Evolutionary conservation across 2,113 vertebrate genomes (phyloP).

Genomic region (Hemibagrus wyckioides): DNA sequence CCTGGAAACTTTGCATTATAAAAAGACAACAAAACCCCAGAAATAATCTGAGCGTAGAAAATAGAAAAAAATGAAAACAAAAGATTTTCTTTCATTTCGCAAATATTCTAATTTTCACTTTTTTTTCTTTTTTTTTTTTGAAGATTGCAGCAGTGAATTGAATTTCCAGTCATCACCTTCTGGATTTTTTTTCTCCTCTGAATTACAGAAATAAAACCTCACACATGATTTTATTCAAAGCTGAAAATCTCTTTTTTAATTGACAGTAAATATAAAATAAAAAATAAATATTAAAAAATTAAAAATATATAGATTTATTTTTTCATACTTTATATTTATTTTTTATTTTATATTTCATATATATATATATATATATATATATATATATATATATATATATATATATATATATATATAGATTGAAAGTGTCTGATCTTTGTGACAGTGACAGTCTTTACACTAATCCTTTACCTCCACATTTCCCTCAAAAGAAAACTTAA

Average conservation of each 20-base stretch:
- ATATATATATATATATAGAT: too few relatives aligned
- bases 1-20: conserved; percentile 66
- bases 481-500: too few relatives aligned
- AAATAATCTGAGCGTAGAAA: conserved; percentile 45
- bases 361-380: too few relatives aligned
- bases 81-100: background rate
- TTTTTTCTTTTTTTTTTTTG: background rate
- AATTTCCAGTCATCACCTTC: background rate
- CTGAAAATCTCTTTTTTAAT: background rate
- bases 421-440: too few relatives aligned
- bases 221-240: background rate
- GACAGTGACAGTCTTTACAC: too few relatives aligned
- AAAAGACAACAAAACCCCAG: conserved; percentile 59
- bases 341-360: too few relatives aligned
- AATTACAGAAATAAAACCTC: background rate
- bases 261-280: background rate
- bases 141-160: background rate
- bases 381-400: too few relatives aligned
- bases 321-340: too few relatives aligned
- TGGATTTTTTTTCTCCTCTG: background rate
- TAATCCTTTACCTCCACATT: too few relatives aligned
- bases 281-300: too few relatives aligned
- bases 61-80: background rate
- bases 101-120: background rate
- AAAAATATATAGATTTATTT: too few relatives aligned